Conservation (phyloP, 2,797 vertebrate species). For the Melopsittacus undulatus region DNA sequence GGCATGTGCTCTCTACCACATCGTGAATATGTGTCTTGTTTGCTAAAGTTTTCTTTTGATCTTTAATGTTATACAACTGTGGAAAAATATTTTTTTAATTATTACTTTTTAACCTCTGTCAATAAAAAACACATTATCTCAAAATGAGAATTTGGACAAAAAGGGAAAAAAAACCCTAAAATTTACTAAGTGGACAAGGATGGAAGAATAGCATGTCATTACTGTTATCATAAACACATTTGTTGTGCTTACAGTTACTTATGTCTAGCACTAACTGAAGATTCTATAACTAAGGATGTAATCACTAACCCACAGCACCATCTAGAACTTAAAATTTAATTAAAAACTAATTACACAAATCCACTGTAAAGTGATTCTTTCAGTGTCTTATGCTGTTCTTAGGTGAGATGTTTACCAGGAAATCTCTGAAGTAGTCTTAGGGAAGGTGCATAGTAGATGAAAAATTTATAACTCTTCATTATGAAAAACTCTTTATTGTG, state of each 20-base stretch:
- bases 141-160: background rate
- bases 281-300: background rate
- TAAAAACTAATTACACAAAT: background rate
- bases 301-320: background rate
- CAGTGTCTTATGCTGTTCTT: background rate
- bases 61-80: background rate
- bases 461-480: background rate
- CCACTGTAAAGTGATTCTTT: background rate
- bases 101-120: background rate
- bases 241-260: background rate
- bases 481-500: background rate
- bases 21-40: background rate
- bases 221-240: background rate
- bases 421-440: background rate
- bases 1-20: background rate
- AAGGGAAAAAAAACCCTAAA: background rate
- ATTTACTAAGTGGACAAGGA: background rate
- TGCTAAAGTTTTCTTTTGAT: background rate
- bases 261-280: background rate
- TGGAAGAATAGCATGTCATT: background rate
- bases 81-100: accelerated
- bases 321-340: background rate
- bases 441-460: background rate
- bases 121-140: background rate
- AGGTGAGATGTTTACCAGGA: background rate